Conservation (phyloP, 2,888 invertebrate genomes). For the Heterodera filipjevi region DNA sequence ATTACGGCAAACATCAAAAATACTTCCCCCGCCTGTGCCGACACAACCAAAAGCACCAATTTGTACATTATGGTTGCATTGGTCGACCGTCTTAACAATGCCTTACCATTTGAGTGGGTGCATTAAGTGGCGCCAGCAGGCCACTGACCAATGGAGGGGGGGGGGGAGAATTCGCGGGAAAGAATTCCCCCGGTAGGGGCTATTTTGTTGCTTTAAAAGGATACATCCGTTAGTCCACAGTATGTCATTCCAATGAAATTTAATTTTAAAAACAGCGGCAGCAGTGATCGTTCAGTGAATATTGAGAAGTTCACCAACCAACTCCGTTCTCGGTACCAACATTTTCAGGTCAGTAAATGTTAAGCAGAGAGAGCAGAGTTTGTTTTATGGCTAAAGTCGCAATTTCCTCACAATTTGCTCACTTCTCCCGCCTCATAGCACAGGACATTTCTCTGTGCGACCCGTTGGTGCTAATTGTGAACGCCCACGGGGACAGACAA, state of each 20-base stretch:
- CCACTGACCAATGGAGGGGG: too few relatives aligned
- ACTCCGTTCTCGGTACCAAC: conserved; percentile 55
- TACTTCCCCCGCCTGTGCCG: conserved; percentile 57
- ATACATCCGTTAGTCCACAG: too few relatives aligned
- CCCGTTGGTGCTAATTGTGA: conserved; percentile 62
- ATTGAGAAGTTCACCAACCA: conserved; percentile 64
- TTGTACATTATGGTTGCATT: conserved; percentile 58
- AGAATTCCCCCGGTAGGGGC: too few relatives aligned
- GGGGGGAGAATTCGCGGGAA: too few relatives aligned
- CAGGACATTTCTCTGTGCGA: conserved; percentile 62
- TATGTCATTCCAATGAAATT: background rate
- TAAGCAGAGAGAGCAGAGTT: too few relatives aligned
- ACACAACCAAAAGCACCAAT: conserved; percentile 52
- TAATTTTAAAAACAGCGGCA: background rate
- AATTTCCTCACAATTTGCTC: background rate
- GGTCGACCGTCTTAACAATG: conserved; percentile 54
- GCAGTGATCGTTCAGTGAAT: conserved; percentile 43
- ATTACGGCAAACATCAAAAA: conserved; percentile 59
- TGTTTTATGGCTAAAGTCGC: too few relatives aligned
- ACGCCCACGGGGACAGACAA: conserved; percentile 61
- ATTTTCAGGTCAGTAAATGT: conserved; percentile 55
- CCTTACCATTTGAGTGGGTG: conserved; percentile 44
- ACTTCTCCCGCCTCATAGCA: background rate
- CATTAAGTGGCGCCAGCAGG: background rate
- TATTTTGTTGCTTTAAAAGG: too few relatives aligned